phyloP scores from a whole-genome alignment of 2,113 vertebrate species.

The Notarius quadriscutis region DNA sequence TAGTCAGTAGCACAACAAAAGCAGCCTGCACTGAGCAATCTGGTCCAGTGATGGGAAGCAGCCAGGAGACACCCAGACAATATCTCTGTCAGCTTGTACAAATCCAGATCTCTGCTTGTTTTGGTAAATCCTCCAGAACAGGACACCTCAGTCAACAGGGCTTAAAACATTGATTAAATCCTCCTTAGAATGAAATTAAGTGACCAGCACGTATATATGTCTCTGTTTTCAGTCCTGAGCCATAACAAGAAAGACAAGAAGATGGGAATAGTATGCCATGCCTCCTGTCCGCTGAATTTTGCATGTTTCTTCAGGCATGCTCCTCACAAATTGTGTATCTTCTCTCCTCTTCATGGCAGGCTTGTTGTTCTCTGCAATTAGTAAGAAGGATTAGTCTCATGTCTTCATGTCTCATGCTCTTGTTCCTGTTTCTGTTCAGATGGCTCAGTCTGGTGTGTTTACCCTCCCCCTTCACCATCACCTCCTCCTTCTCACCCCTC shows the following conservation, averaged over 20 bases:
- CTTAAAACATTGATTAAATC: slow-evolving; percentile 63
- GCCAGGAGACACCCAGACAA: not conserved
- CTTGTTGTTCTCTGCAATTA: slow-evolving; percentile 8
- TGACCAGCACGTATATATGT: slow-evolving; percentile 58
- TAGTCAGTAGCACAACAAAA: slow-evolving; percentile 53
- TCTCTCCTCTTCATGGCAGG: slow-evolving; percentile 32
- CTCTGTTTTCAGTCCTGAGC: slow-evolving; percentile 57
- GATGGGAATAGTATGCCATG: slow-evolving; percentile 46
- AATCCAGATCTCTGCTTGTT: slow-evolving; percentile 34
- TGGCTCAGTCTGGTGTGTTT: slow-evolving; percentile 68
- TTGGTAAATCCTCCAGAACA: slow-evolving; percentile 19
- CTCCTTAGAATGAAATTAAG: slow-evolving; percentile 59
- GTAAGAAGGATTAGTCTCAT: slow-evolving; percentile 29
- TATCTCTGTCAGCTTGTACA: not conserved
- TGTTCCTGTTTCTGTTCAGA: slow-evolving; percentile 67
- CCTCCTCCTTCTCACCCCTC: slow-evolving; percentile 54
- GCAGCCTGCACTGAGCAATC: slow-evolving; percentile 63
- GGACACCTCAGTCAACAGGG: not conserved
- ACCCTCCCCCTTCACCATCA: slow-evolving; percentile 64
- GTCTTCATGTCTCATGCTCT: slow-evolving; percentile 55
- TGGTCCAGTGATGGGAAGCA: slow-evolving; percentile 53
- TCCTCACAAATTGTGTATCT: slow-evolving; percentile 62
- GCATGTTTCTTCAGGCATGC: slow-evolving; percentile 66
- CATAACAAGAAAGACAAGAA: slow-evolving; percentile 47
- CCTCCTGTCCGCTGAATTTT: slow-evolving; percentile 54